Percentiles rank a stretch among this genome's conserved stretches.
Conservation (phyloP, 2,888 invertebrate species). For the Orthosia incerta region DNA sequence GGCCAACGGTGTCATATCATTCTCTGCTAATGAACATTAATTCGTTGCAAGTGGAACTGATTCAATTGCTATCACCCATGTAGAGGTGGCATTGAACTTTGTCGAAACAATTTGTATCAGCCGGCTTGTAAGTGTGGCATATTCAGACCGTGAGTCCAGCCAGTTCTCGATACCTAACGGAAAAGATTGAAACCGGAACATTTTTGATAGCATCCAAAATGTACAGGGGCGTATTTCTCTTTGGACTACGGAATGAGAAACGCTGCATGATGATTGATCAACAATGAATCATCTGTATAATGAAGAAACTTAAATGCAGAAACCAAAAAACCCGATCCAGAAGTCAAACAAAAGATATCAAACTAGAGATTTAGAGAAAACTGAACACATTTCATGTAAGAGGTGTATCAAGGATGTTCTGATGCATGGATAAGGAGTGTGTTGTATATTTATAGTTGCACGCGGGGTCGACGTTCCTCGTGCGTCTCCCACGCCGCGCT, state of each 20-base stretch:
- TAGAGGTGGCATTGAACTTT: constrained; percentile 87
- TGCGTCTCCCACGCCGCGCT: constrained; percentile 86
- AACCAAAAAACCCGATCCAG: neutral
- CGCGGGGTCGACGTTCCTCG: constrained; percentile 88
- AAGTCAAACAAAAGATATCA: neutral
- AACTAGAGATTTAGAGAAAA: constrained; percentile 26
- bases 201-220: constrained; percentile 22
- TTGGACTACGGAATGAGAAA: neutral
- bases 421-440: constrained; percentile 82
- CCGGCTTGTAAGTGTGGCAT: constrained; percentile 68
- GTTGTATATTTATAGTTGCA: constrained; percentile 87
- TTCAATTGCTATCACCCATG: constrained; percentile 89
- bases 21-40: constrained; percentile 87
- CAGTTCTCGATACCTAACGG: constrained; percentile 65
- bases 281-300: neutral
- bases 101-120: constrained; percentile 81
- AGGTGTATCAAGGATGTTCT: constrained; percentile 74
- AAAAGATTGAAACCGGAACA: constrained; percentile 48
- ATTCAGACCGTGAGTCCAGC: constrained; percentile 66
- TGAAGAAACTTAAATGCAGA: neutral
- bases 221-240: neutral
- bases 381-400: constrained; percentile 56
- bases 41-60: constrained; percentile 90
- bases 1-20: constrained; percentile 79
- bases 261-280: neutral